Percentiles rank a stretch among this genome's conserved stretches.
Conservation (phyloP, 2,113 vertebrate species). For the Lepus timidus region DNA sequence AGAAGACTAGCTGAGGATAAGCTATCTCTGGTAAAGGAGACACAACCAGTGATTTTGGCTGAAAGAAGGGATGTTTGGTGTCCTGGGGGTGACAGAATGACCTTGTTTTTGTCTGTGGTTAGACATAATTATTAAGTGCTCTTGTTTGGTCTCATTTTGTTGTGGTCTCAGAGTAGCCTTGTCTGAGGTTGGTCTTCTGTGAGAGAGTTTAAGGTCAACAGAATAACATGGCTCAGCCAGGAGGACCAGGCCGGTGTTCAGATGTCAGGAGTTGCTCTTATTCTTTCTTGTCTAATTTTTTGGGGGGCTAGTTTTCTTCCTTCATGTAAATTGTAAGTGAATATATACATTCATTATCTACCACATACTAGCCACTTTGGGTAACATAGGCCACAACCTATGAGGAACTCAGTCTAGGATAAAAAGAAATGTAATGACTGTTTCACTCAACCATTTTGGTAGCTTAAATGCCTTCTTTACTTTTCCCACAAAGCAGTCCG, state of each 20-base stretch:
- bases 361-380: rapidly evolving
- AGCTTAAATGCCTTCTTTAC: background rate
- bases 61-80: background rate
- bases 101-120: constrained; percentile 40
- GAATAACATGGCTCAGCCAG: background rate
- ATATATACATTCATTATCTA: background rate
- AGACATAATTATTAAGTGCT: constrained; percentile 34
- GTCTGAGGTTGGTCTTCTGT: background rate
- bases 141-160: constrained; percentile 28
- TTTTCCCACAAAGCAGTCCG: background rate
- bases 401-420: background rate
- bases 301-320: background rate
- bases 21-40: background rate
- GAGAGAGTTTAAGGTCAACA: background rate
- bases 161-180: background rate
- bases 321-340: background rate
- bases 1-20: background rate
- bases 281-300: background rate
- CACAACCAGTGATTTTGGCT: background rate
- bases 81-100: background rate
- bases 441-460: background rate
- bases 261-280: background rate
- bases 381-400: background rate
- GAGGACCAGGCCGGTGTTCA: background rate
- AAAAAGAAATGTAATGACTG: background rate